A percentile compares a stretch with the other conserved stretches of the same genome.
phyloP scores from a whole-genome alignment of 2,888 invertebrate genomes.

The Odontothrips loti region DNA sequence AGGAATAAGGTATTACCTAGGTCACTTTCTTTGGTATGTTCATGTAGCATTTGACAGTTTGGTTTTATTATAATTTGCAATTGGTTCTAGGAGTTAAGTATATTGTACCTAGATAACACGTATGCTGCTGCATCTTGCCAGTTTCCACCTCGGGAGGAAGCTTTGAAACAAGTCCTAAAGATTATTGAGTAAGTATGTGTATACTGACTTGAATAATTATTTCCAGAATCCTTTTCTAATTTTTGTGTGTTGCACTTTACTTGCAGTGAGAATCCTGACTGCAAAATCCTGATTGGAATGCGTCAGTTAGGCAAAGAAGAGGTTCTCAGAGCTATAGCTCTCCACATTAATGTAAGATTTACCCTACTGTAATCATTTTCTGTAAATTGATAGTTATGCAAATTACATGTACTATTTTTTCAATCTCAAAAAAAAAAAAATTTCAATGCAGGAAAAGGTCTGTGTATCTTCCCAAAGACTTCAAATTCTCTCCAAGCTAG shows the following conservation, averaged over 20 bases:
- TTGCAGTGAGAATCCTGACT: constrained; percentile 33
- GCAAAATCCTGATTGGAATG: constrained; percentile 34
- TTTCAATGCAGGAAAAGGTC: neutral
- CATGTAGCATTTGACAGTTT: neutral
- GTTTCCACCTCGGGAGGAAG: constrained; percentile 34
- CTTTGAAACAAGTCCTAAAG: constrained; percentile 30
- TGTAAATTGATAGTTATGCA: neutral
- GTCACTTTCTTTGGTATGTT: neutral
- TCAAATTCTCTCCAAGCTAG: constrained; percentile 12
- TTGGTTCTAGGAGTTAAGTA: constrained; percentile 33
- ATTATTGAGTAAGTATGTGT: constrained; percentile 33
- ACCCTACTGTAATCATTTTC: neutral
- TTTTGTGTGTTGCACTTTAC: neutral
- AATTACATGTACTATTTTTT: too few relatives aligned
- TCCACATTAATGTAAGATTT: constrained; percentile 31
- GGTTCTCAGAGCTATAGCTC: constrained; percentile 32
- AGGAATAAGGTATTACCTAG: constrained; percentile 30
- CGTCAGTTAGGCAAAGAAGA: constrained; percentile 36
- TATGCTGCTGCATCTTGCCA: constrained; percentile 36
- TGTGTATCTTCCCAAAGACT: neutral
- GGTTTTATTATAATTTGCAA: neutral
- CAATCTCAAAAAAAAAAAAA: neutral
- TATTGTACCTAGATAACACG: constrained; percentile 35
- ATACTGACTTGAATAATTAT: neutral
- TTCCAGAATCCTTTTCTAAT: neutral